phyloP scores from a whole-genome alignment of 2,888 invertebrate genomes.

The Platypus cylindrus region DNA sequence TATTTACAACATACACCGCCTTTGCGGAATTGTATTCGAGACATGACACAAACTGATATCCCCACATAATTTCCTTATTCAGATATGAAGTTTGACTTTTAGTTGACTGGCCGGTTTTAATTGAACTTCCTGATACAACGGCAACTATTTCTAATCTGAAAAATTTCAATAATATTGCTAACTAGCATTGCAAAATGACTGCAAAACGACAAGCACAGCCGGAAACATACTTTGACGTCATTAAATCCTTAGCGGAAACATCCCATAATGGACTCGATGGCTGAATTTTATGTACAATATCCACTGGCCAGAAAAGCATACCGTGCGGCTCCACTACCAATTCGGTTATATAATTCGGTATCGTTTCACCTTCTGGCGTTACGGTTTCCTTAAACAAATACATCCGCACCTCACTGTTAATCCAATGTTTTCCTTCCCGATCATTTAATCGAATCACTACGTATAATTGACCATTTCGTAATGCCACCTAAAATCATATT shows the following conservation, averaged over 20 bases:
- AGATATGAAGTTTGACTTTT: constrained; percentile 64
- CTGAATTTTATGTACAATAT: constrained; percentile 69
- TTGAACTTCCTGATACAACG: constrained; percentile 65
- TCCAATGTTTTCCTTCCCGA: constrained; percentile 39
- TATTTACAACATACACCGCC: constrained; percentile 46
- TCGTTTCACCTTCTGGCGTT: constrained; percentile 51
- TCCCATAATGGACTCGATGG: constrained; percentile 60
- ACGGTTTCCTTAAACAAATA: constrained; percentile 44
- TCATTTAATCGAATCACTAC: constrained; percentile 71
- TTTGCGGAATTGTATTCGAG: constrained; percentile 41
- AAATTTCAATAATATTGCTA: constrained; percentile 3
- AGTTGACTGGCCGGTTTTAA: constrained; percentile 58
- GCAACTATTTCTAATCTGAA: constrained; percentile 65
- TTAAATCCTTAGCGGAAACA: constrained; percentile 60
- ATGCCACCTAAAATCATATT: constrained; percentile 17
- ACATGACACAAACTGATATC: constrained; percentile 52
- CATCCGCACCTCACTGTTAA: constrained; percentile 52
- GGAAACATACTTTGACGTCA: constrained; percentile 38
- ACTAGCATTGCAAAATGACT: too few species aligned
- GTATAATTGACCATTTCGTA: constrained; percentile 46
- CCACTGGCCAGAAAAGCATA: constrained; percentile 68
- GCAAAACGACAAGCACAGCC: too few species aligned
- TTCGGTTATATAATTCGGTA: constrained; percentile 59
- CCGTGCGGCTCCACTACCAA: constrained; percentile 49
- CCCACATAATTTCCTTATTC: constrained; percentile 69